Base-by-base conservation (phyloP, 2,888 invertebrate genomes). In the Automeris io region DNA sequence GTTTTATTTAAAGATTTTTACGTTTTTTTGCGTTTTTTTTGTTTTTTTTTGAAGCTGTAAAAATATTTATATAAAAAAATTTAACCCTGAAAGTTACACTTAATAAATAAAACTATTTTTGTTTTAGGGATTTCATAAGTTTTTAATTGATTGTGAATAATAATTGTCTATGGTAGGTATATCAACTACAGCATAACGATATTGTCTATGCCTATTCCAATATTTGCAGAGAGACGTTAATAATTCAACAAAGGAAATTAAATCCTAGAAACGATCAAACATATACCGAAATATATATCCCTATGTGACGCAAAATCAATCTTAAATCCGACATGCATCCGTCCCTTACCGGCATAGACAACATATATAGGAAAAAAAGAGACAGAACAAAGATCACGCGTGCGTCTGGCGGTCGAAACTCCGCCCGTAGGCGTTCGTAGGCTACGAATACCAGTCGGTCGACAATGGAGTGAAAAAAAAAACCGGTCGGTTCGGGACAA, bases 401-500 rank as follows among this genome's bases (percentile, higher is more conserved):
- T 37, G 5, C 39, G 40, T 29, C 36, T 37, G 31, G 12, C 33
- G 29, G 24, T 19, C 22, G 31, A 44, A 47, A 62, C 72, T 60
- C 70, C 74, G 74, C 74, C 76, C 58, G 66, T 65, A 53, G 59
- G 62, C 63, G 54, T 53, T 50, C 29, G 61, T 71, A 70, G 70
- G 70, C 73, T 59, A 46, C 51, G 52, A 47, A 44, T 48, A 53
- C 72, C 66, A 75, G 73, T 75, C 72, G 69, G 67, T 63, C 67
- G 68, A 74, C 76, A 75, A 71, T 71, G 63, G 29, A 13, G 26
- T 57, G 56, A 61, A 72, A 77, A 76, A 71, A 71, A 69, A 67
- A 64, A 57, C 61, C 70, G 70, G 71, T 73, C 60, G 61, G 59
- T 56, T 53, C 54, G 74, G 74, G 75, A 77, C 78, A 78, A 74